Evolutionary conservation across 2,888 invertebrate genomes (phyloP).

Genomic region (Cabera pusaria): DNA sequence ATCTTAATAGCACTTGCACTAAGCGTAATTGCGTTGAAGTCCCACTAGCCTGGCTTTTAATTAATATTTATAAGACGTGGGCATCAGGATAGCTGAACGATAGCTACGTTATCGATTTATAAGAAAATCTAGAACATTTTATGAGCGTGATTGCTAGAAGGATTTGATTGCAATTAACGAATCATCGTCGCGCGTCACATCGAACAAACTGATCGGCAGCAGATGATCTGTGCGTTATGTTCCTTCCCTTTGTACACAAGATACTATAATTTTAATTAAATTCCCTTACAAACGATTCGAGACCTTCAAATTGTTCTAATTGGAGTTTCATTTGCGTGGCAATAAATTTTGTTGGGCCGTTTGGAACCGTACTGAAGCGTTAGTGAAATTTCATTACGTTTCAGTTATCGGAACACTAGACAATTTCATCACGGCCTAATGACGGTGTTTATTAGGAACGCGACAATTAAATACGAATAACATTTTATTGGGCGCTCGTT

Average conservation of each 20-base stretch:
- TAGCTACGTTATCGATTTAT: too few relatives aligned
- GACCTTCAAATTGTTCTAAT: constrained; percentile 18
- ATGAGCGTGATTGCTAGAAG: too few relatives aligned
- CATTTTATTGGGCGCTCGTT: constrained; percentile 20
- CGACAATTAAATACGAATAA: constrained; percentile 36
- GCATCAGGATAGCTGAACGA: too few relatives aligned
- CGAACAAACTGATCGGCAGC: too few relatives aligned
- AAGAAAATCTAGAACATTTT: too few relatives aligned
- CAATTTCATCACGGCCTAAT: constrained; percentile 44
- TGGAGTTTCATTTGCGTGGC: constrained; percentile 24
- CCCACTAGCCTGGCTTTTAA: too few relatives aligned
- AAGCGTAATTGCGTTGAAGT: too few relatives aligned
- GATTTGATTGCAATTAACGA: too few relatives aligned
- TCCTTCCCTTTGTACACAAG: constrained; percentile 38
- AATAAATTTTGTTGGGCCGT: constrained; percentile 30
- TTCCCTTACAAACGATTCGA: constrained; percentile 22
- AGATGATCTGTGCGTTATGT: too few relatives aligned
- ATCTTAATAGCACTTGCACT: too few relatives aligned
- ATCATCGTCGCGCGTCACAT: too few relatives aligned
- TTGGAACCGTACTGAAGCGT: constrained; percentile 34
- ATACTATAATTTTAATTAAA: constrained; percentile 48
- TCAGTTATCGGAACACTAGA: constrained; percentile 42
- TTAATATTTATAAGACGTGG: too few relatives aligned
- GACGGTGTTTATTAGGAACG: constrained; percentile 40
- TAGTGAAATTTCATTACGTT: constrained; percentile 51